Percentiles rank a stretch among this genome's conserved stretches.
phyloP scores from a whole-genome alignment of 2,797 vertebrate genomes.

The Tokudaia tokunoshimensis region DNA sequence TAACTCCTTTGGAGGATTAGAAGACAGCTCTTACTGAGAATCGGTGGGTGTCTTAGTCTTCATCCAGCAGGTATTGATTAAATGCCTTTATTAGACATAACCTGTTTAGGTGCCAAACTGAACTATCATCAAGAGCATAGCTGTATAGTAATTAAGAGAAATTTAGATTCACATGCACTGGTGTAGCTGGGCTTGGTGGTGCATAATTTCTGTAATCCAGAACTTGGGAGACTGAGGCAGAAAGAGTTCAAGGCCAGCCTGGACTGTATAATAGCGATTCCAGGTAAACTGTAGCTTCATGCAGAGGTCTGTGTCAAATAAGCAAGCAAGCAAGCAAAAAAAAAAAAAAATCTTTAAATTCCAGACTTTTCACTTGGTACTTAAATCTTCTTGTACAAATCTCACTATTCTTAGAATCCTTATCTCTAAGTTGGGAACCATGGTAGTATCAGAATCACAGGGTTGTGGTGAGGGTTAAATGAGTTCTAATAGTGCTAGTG shows the following conservation, averaged over 20 bases:
- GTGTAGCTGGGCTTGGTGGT: background rate
- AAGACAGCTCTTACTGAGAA: background rate
- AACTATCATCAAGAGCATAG: conserved; percentile 23
- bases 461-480: background rate
- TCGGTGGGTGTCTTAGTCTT: background rate
- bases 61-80: background rate
- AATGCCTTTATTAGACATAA: background rate
- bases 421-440: background rate
- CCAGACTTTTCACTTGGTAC: conserved; percentile 1
- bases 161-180: conserved; percentile 23
- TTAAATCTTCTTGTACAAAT: background rate
- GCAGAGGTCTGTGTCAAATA: background rate
- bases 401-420: background rate
- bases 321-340: background rate
- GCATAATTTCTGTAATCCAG: background rate
- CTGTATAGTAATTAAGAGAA: background rate
- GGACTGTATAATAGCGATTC: background rate
- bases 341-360: conserved; percentile 8
- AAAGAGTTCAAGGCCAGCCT: background rate
- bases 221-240: background rate
- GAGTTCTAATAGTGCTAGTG: background rate
- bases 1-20: background rate
- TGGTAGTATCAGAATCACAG: background rate
- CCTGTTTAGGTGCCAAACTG: conserved; percentile 19
- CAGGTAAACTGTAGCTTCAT: background rate